A percentile compares a stretch with the other conserved stretches of the same genome.
phyloP scores from a whole-genome alignment of 2,797 vertebrate genomes.

The Harpagifer antarcticus region DNA sequence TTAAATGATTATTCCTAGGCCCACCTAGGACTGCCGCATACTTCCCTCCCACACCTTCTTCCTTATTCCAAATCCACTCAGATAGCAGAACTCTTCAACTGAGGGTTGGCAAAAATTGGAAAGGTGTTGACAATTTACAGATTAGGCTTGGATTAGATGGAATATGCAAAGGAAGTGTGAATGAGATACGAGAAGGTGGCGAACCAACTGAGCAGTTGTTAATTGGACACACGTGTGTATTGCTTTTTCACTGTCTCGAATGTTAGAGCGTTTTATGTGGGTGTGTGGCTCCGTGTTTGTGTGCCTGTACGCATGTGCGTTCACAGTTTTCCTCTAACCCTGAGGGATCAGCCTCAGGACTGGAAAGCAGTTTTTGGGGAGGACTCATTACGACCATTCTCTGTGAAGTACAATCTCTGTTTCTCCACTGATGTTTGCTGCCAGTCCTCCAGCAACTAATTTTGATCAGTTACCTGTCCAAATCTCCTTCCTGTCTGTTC shows the following conservation, averaged over 20 bases:
- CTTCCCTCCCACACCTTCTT: slow-evolving; percentile 15
- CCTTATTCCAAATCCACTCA: slow-evolving; percentile 27
- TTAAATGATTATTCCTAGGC: slow-evolving; percentile 2
- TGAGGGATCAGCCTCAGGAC: slow-evolving; percentile 45
- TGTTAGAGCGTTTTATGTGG: slow-evolving; percentile 30
- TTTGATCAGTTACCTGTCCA: slow-evolving; percentile 56
- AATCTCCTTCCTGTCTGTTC: slow-evolving; percentile 21
- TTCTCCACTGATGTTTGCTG: slow-evolving; percentile 22
- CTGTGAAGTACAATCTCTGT: slow-evolving; percentile 28
- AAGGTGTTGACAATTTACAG: slow-evolving; percentile 57
- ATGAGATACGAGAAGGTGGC: slow-evolving; percentile 38
- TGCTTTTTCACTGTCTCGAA: slow-evolving; percentile 47
- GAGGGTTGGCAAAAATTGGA: slow-evolving; percentile 36
- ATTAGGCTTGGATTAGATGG: slow-evolving; percentile 35
- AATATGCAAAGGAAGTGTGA: slow-evolving; percentile 35
- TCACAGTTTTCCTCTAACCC: slow-evolving; percentile 28
- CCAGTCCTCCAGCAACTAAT: slow-evolving; percentile 38
- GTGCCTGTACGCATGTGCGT: neutral
- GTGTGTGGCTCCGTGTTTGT: neutral
- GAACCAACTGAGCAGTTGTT: slow-evolving; percentile 63
- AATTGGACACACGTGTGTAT: slow-evolving; percentile 73
- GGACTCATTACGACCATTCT: slow-evolving; percentile 36
- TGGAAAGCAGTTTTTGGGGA: slow-evolving; percentile 36
- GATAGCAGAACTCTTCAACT: slow-evolving; percentile 12
- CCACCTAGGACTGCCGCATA: slow-evolving; percentile 1